phyloP scores from a whole-genome alignment of 2,888 invertebrate species.

The Tethea ocularis region DNA sequence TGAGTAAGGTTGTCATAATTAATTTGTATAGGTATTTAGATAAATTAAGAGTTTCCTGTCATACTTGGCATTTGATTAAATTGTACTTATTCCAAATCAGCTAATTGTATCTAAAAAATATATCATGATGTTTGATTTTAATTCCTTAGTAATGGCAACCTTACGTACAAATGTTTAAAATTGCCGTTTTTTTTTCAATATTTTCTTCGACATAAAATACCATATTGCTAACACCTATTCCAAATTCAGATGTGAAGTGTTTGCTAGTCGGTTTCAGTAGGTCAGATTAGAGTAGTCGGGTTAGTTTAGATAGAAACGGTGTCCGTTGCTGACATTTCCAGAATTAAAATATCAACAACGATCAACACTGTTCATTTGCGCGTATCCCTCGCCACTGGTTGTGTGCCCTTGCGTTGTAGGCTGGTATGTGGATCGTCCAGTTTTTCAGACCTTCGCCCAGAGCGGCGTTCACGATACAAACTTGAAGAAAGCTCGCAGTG shows the following conservation, averaged over 20 bases:
- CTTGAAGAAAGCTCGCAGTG: slow-evolving; percentile 71
- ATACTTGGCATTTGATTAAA: neutral
- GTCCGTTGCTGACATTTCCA: slow-evolving; percentile 81
- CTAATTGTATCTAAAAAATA: neutral
- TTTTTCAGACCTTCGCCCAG: slow-evolving; percentile 83
- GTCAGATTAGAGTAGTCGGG: slow-evolving; percentile 50
- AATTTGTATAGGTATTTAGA: neutral
- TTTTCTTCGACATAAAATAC: slow-evolving; percentile 6
- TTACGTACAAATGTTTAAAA: slow-evolving; percentile 65
- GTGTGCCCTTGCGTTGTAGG: slow-evolving; percentile 79
- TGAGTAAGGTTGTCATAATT: slow-evolving; percentile 1
- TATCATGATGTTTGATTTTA: neutral
- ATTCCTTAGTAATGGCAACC: slow-evolving; percentile 65
- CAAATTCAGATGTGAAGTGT: slow-evolving; percentile 51
- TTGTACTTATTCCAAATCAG: neutral
- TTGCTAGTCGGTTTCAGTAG: slow-evolving; percentile 60
- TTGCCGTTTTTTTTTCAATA: slow-evolving; percentile 23
- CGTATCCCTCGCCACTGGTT: slow-evolving; percentile 67
- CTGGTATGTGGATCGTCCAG: slow-evolving; percentile 84
- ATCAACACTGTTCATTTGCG: slow-evolving; percentile 71
- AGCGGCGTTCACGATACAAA: slow-evolving; percentile 77
- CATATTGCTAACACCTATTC: slow-evolving; percentile 25
- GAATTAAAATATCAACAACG: slow-evolving; percentile 76
- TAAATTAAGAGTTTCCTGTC: neutral
- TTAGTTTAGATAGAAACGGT: slow-evolving; percentile 70